Conservation (phyloP, 2,797 vertebrate genomes). For the Chaetodon trifasciatus region DNA sequence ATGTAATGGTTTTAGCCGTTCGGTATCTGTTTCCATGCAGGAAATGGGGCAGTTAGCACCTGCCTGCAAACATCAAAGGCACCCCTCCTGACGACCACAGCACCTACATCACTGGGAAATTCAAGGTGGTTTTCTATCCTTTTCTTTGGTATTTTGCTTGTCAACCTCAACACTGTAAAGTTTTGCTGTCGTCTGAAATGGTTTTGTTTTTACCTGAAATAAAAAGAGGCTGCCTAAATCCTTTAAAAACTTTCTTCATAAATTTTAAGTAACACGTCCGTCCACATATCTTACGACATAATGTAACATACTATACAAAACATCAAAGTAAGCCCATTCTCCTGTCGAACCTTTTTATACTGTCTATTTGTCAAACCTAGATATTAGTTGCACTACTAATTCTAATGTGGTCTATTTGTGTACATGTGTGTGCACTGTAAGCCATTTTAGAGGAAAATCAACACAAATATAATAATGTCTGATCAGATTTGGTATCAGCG, state of each 20-base stretch:
- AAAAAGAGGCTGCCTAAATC: neutral
- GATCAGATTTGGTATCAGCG: slow-evolving; percentile 2
- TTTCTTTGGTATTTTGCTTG: neutral
- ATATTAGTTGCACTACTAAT: neutral
- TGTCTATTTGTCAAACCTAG: too few species aligned
- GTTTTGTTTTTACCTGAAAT: neutral
- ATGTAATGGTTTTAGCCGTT: neutral
- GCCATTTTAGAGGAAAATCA: neutral
- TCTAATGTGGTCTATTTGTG: neutral
- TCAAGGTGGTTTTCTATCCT: neutral
- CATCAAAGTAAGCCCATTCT: neutral
- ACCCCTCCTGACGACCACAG: neutral
- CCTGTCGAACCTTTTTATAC: neutral
- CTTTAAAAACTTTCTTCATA: neutral
- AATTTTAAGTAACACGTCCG: neutral
- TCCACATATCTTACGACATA: neutral
- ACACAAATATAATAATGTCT: neutral
- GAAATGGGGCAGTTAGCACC: neutral
- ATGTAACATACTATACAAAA: too few species aligned
- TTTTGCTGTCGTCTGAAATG: neutral
- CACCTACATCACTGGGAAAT: neutral
- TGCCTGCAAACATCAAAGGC: neutral
- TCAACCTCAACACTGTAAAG: neutral
- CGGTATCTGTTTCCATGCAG: neutral
- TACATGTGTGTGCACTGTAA: neutral